These are phyloP conservation scores for Melanaphis sacchari DNA, from an alignment of 1,140 invertebrate genomes.

Conservation along the genomic window DNA sequence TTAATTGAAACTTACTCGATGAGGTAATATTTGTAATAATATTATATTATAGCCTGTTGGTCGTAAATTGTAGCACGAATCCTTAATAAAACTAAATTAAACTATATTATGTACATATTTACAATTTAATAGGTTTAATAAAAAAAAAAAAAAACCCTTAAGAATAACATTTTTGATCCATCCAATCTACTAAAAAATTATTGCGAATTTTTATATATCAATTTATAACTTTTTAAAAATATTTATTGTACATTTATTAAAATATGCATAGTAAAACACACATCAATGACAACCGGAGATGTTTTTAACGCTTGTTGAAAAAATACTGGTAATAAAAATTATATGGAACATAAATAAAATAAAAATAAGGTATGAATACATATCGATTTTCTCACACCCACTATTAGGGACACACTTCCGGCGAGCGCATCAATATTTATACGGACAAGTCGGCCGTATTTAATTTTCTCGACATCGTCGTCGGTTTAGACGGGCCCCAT, in stretches of 20 bases:
- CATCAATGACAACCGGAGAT: neutral
- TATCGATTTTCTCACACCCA: conserved; percentile 26
- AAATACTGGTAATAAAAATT: neutral
- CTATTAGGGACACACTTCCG: conserved; percentile 28
- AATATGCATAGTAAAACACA: neutral
- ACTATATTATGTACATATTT: neutral
- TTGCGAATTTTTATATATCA: neutral
- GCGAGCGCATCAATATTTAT: conserved; percentile 32
- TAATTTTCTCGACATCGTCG: neutral
- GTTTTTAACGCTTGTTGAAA: neutral
- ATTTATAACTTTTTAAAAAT: neutral
- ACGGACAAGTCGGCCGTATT: conserved; percentile 23
- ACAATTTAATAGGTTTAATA: neutral
- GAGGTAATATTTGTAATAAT: neutral
- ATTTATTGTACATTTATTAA: neutral
- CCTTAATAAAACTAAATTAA: neutral
- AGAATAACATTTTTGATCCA: neutral
- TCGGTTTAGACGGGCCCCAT: neutral
- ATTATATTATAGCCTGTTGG: neutral
- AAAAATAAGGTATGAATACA: conserved; percentile 11
- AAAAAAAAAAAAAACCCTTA: neutral
- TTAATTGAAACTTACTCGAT: neutral
- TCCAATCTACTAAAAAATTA: neutral
- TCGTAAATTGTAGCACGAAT: neutral
- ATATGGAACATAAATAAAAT: conserved; percentile 8